These are phyloP conservation scores for Tokudaia muenninki DNA, from an alignment of 2,797 vertebrate genomes.

Conservation along the genomic window DNA sequence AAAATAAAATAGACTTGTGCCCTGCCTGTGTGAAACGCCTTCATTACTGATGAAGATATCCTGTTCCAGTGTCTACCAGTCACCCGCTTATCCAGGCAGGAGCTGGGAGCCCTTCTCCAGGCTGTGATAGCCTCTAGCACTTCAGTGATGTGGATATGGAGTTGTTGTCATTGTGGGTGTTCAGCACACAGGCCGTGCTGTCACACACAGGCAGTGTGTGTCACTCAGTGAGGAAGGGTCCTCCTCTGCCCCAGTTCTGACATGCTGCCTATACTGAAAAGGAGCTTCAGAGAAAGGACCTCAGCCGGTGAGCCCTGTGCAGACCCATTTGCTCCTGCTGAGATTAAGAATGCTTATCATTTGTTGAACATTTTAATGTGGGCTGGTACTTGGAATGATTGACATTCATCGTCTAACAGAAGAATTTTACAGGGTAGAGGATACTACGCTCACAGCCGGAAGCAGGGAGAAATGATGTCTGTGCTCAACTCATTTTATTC, in stretches of 20 bases:
- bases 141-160: background rate
- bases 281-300: background rate
- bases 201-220: fast-evolving
- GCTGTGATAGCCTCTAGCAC: background rate
- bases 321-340: background rate
- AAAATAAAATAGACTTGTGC: background rate
- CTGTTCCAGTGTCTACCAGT: constrained; percentile 50
- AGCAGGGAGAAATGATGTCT: background rate
- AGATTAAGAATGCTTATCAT: background rate
- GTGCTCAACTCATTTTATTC: background rate
- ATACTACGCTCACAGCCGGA: background rate
- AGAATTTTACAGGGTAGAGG: background rate
- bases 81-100: constrained; percentile 35
- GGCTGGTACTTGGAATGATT: background rate
- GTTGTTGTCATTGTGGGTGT: background rate
- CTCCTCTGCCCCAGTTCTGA: background rate
- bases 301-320: background rate
- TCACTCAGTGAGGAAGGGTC: background rate
- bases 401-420: background rate
- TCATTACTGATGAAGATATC: constrained; percentile 80
- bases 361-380: background rate
- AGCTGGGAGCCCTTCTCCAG: constrained; percentile 7
- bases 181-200: background rate
- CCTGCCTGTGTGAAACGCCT: constrained; percentile 76
- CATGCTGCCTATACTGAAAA: background rate